phyloP scores from a whole-genome alignment of 2,113 vertebrate genomes.

The Brachyhypopomus occidentalis region DNA sequence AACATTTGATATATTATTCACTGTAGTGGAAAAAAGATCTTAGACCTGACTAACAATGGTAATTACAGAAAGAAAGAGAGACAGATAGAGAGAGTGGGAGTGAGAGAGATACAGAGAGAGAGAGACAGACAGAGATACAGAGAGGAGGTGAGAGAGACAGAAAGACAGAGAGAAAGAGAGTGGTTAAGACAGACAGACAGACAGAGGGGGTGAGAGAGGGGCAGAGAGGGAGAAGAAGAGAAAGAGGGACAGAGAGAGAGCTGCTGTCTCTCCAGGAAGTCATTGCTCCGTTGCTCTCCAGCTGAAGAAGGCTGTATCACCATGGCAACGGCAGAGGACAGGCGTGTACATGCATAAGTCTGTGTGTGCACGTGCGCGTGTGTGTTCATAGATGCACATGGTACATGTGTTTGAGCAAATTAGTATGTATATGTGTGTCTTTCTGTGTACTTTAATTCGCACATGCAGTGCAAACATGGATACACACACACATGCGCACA shows the following conservation, averaged over 20 bases:
- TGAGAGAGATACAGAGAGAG: too few relatives aligned
- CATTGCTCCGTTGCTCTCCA: slow-evolving; percentile 64
- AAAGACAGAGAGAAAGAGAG: background rate
- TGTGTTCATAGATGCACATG: slow-evolving; percentile 5
- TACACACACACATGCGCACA: slow-evolving; percentile 41
- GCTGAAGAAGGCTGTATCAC: slow-evolving; percentile 68
- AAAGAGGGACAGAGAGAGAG: background rate
- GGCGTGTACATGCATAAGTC: slow-evolving; percentile 57
- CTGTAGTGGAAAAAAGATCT: too few relatives aligned
- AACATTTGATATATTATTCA: too few relatives aligned
- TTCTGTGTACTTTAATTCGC: slow-evolving; percentile 36
- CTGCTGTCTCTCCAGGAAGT: slow-evolving; percentile 69
- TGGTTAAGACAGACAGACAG: slow-evolving; percentile 1
- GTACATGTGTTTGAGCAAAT: slow-evolving; percentile 43
- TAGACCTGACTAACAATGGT: too few relatives aligned
- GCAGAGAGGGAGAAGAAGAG: background rate
- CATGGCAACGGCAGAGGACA: slow-evolving; percentile 73
- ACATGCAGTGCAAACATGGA: slow-evolving; percentile 61
- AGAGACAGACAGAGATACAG: too few relatives aligned
- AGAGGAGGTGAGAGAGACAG: background rate
- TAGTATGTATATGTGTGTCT: slow-evolving; percentile 42
- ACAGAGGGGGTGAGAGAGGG: background rate
- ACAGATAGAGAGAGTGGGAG: too few relatives aligned
- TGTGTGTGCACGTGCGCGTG: slow-evolving; percentile 52
- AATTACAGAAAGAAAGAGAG: background rate